phyloP scores from a whole-genome alignment of 2,888 invertebrate species.

The Himalopsyche japonica region DNA sequence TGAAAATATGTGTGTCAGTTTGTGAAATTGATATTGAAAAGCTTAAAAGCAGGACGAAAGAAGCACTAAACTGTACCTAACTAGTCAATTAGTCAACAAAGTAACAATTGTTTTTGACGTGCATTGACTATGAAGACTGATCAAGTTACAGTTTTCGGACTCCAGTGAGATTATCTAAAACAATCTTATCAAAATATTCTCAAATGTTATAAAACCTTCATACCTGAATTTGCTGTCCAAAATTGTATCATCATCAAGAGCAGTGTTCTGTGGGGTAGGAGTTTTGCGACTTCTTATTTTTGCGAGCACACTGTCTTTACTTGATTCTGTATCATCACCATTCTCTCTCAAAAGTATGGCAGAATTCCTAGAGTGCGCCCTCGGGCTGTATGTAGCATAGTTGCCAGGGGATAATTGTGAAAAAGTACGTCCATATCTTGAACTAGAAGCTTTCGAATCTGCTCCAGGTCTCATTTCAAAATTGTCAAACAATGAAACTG shows the following conservation, averaged over 20 bases:
- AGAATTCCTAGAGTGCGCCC: constrained; percentile 53
- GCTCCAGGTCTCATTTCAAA: constrained; percentile 46
- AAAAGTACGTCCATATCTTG: constrained; percentile 54
- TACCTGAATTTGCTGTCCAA: constrained; percentile 40
- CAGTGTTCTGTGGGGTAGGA: constrained; percentile 9
- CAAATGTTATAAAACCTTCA: not conserved
- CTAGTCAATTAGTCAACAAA: not conserved
- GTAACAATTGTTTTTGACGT: not conserved
- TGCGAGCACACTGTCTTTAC: constrained; percentile 58
- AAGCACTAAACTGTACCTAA: not conserved
- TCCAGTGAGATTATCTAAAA: not conserved
- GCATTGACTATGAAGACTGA: not conserved
- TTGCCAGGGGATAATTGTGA: constrained; percentile 58
- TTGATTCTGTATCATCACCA: constrained; percentile 53
- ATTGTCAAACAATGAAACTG: constrained; percentile 55
- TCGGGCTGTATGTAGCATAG: constrained; percentile 59
- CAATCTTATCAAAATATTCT: not conserved
- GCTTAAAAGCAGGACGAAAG: not conserved
- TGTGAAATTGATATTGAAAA: not conserved
- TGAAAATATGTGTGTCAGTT: not conserved
- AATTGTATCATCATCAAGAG: constrained; percentile 30
- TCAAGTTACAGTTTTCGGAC: not conserved
- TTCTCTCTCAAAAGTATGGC: constrained; percentile 59
- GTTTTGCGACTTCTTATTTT: constrained; percentile 55
- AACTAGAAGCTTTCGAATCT: constrained; percentile 52